A percentile compares a stretch with the other conserved stretches of the same genome.
phyloP scores from a whole-genome alignment of 2,113 vertebrate genomes.

The Cromileptes altivelis region DNA sequence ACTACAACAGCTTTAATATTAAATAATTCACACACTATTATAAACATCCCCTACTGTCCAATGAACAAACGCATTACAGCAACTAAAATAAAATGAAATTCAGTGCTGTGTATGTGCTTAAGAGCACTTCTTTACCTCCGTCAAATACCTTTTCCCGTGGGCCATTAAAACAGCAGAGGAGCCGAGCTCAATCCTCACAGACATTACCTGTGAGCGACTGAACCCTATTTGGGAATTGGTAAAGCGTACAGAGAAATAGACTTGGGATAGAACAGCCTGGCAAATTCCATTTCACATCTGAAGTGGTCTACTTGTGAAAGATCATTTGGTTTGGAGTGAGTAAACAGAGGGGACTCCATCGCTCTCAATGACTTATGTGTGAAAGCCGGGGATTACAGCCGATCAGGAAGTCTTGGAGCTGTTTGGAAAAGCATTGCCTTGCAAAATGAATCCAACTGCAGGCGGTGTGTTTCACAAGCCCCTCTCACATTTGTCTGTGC shows the following conservation, averaged over 20 bases:
- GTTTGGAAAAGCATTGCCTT: slow-evolving; percentile 89
- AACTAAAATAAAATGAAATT: slow-evolving; percentile 95
- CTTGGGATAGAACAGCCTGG: slow-evolving; percentile 90
- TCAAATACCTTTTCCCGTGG: slow-evolving; percentile 90
- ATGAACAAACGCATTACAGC: slow-evolving; percentile 91
- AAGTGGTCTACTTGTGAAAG: slow-evolving; percentile 98
- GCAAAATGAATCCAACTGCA: slow-evolving; percentile 68
- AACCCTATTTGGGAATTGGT: slow-evolving; percentile 96
- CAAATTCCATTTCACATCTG: slow-evolving; percentile 99
- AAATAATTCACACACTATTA: slow-evolving; percentile 87
- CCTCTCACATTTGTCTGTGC: slow-evolving; percentile 40
- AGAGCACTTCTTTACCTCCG: slow-evolving; percentile 91
- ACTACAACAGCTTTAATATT: slow-evolving; percentile 74
- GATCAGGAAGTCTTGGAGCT: slow-evolving; percentile 92
- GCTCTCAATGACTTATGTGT: slow-evolving; percentile 93
- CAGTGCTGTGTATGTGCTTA: slow-evolving; percentile 86
- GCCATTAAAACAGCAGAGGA: slow-evolving; percentile 87
- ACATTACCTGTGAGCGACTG: slow-evolving; percentile 94
- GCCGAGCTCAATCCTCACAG: slow-evolving; percentile 91
- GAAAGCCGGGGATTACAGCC: slow-evolving; percentile 93
- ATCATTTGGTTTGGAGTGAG: slow-evolving; percentile 98
- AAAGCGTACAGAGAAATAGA: slow-evolving; percentile 92
- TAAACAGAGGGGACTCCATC: slow-evolving; percentile 96
- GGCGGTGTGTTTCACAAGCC: slow-evolving; percentile 47
- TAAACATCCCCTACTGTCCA: slow-evolving; percentile 88